Conservation (phyloP, 2,888 invertebrate species). For the Leptopilina drosophilae region DNA sequence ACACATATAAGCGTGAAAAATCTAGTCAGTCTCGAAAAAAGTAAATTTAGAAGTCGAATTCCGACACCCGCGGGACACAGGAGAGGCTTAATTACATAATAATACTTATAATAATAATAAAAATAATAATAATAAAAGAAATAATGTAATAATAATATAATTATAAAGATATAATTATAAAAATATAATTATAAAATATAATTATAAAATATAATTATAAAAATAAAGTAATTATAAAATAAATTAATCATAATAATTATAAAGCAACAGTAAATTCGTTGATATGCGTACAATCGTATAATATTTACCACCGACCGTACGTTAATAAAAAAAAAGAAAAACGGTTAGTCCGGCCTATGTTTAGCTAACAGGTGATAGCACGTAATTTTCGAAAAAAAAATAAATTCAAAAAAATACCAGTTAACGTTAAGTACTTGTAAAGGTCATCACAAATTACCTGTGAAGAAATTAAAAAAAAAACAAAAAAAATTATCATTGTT, state of each 20-base stretch:
- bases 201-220: no score
- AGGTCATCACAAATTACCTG: conserved; percentile 18
- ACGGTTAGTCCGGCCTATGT: conserved; percentile 75
- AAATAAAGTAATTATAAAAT: no score
- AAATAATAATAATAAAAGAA: no score
- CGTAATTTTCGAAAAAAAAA: conserved; percentile 54
- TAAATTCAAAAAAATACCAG: conserved; percentile 49
- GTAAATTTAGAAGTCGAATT: conserved; percentile 31
- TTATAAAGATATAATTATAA: no score
- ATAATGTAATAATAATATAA: no score
- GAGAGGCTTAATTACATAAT: conserved; percentile 40
- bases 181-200: no score
- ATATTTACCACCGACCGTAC: conserved; percentile 54
- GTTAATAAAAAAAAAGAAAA: conserved; percentile 50
- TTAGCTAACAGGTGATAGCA: conserved; percentile 64
- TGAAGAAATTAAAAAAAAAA: conserved; percentile 1
- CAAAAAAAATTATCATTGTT: conserved; percentile 24
- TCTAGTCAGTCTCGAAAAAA: conserved; percentile 38
- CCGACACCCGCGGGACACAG: conserved; percentile 23
- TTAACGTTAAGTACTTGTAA: conserved; percentile 31
- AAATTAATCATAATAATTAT: no score
- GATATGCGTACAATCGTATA: conserved; percentile 32
- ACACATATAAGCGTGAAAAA: conserved; percentile 37
- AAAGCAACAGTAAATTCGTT: conserved; percentile 24
- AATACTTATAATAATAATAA: neutral